These are phyloP conservation scores for Coreius guichenoti DNA, from an alignment of 2,797 vertebrate species.

Conservation along the genomic window DNA sequence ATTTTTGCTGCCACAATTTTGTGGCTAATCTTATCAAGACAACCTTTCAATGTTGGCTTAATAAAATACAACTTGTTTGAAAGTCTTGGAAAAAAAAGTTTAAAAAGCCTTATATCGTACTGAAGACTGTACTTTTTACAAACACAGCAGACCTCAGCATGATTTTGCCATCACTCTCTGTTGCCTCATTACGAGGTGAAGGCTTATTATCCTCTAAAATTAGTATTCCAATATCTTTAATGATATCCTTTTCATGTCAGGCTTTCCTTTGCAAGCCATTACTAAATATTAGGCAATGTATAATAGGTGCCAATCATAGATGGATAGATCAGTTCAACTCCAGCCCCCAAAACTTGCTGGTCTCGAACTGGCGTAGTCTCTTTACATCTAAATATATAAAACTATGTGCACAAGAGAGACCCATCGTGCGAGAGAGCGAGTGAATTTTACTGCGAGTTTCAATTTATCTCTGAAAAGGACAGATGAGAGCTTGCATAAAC, in stretches of 20 bases:
- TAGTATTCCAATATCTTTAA: not conserved
- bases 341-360: not conserved
- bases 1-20: not conserved
- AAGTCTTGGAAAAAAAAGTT: not conserved
- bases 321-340: not conserved
- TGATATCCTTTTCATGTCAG: slow-evolving; percentile 2
- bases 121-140: not conserved
- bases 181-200: not conserved
- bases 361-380: too few species aligned
- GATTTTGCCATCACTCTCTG: not conserved
- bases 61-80: not conserved
- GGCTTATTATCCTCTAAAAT: slow-evolving; percentile 6
- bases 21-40: not conserved
- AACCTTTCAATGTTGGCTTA: not conserved
- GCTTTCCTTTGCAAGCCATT: not conserved
- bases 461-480: too few species aligned
- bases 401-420: too few species aligned
- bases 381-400: too few species aligned
- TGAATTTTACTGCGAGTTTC: too few species aligned
- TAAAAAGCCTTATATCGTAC: not conserved
- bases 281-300: not conserved
- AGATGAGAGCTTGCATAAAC: too few species aligned
- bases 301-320: not conserved
- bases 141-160: not conserved
- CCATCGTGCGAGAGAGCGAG: too few species aligned